These are phyloP conservation scores for Loris lydekkerianus DNA, from an alignment of 2,797 vertebrate species.

Conservation along the genomic window DNA sequence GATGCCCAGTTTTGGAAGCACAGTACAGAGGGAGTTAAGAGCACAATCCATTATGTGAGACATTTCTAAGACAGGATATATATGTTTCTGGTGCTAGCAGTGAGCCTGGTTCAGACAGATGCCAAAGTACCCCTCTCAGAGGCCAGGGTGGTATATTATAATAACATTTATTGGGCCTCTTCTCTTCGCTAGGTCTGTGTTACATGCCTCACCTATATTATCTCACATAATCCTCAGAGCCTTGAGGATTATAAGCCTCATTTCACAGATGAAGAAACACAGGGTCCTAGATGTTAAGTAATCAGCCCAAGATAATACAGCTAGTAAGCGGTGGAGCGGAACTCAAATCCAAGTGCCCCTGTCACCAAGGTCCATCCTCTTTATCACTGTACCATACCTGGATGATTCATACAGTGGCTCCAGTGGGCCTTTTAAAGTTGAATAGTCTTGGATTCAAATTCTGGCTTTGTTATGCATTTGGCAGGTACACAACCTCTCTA, in stretches of 20 bases:
- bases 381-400: too few species aligned
- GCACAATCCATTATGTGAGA: slow-evolving; percentile 65
- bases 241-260: neutral
- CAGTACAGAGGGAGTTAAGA: slow-evolving; percentile 27
- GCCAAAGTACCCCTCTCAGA: neutral
- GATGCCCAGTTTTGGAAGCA: slow-evolving; percentile 45
- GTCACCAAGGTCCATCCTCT: rapidly evolving
- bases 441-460: neutral
- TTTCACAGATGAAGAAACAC: neutral
- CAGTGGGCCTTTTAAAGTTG: neutral
- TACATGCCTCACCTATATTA: neutral
- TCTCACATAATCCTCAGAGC: neutral
- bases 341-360: neutral
- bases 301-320: neutral
- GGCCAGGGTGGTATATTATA: neutral
- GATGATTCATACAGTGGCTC: neutral
- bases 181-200: neutral
- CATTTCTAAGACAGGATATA: slow-evolving; percentile 60
- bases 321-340: neutral
- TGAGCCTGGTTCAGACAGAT: slow-evolving; percentile 37
- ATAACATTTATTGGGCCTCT: neutral
- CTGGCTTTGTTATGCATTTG: neutral
- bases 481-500: neutral
- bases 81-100: slow-evolving; percentile 42
- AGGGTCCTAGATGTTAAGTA: neutral